Conservation (phyloP, 2,888 invertebrate genomes). For the Hydriomena furcata region DNA sequence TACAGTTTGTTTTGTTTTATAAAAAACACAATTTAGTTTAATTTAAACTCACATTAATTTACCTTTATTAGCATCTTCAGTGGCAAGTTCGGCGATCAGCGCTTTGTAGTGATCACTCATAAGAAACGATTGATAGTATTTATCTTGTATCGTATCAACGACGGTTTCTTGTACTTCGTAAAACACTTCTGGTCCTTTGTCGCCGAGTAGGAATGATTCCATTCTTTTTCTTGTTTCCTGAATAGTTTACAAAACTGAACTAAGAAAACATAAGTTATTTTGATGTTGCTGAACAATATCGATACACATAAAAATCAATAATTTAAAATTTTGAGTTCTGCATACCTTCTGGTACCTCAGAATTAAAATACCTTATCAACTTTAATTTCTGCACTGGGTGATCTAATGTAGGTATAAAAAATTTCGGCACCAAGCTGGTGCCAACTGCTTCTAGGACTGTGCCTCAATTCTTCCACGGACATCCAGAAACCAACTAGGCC, state of each 20-base stretch:
- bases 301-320: no score
- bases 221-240: conserved; percentile 90
- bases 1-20: no score
- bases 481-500: conserved; percentile 94
- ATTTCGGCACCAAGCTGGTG: conserved; percentile 96
- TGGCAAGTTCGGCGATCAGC: conserved; percentile 86
- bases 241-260: conserved; percentile 21
- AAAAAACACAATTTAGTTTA: no score
- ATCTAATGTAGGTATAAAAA: conserved; percentile 94
- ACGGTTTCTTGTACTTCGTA: conserved; percentile 93
- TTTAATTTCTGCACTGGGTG: conserved; percentile 91
- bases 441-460: conserved; percentile 89
- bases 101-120: conserved; percentile 93
- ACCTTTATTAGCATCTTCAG: conserved; percentile 82
- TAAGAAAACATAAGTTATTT: no score
- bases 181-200: conserved; percentile 94
- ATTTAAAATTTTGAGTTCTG: no score
- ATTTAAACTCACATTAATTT: conserved; percentile 9
- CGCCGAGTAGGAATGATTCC: conserved; percentile 94
- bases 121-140: conserved; percentile 94
- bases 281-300: no score
- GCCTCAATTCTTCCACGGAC: conserved; percentile 92
- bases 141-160: conserved; percentile 90
- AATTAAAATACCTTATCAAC: conserved; percentile 88
- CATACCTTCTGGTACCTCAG: neutral